A percentile compares a stretch with the other conserved stretches of the same genome.
Conservation (phyloP, 2,888 invertebrate genomes). For the Silvanus unidentatus region DNA sequence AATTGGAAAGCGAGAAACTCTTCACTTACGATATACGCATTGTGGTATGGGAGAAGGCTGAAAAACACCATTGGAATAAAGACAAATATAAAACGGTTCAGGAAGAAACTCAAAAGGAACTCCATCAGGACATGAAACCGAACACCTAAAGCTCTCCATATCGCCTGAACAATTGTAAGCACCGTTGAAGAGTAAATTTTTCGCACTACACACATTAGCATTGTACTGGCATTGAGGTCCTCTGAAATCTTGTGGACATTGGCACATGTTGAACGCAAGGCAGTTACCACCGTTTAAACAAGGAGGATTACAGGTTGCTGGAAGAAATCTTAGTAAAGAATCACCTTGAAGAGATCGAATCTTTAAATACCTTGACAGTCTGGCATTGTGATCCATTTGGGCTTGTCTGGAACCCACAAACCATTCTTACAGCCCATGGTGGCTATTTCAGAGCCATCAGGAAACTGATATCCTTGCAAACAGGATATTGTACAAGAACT, state of each 20-base stretch:
- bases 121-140: conserved; percentile 61
- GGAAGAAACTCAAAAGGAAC: conserved; percentile 57
- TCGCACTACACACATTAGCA: conserved; percentile 54
- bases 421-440: conserved; percentile 66
- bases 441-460: conserved; percentile 63
- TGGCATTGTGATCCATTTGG: conserved; percentile 58
- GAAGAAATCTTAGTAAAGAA: conserved; percentile 21
- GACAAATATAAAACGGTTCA: conserved; percentile 59
- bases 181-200: conserved; percentile 69
- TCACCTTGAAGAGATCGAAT: conserved; percentile 1
- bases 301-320: conserved; percentile 62
- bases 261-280: conserved; percentile 67
- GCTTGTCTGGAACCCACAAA: conserved; percentile 62
- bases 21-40: conserved; percentile 58
- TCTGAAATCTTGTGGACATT: conserved; percentile 65
- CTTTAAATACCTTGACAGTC: conserved; percentile 58
- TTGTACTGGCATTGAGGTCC: conserved; percentile 70
- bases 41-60: conserved; percentile 65
- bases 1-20: neutral
- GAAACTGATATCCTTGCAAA: conserved; percentile 60
- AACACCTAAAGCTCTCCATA: conserved; percentile 56
- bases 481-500: conserved; percentile 67
- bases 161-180: conserved; percentile 66
- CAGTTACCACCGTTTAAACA: conserved; percentile 82
- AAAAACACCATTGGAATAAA: conserved; percentile 60